Evolutionary conservation across 2,797 vertebrate species (phyloP).

Genomic region (Sebastes vulpes): DNA sequence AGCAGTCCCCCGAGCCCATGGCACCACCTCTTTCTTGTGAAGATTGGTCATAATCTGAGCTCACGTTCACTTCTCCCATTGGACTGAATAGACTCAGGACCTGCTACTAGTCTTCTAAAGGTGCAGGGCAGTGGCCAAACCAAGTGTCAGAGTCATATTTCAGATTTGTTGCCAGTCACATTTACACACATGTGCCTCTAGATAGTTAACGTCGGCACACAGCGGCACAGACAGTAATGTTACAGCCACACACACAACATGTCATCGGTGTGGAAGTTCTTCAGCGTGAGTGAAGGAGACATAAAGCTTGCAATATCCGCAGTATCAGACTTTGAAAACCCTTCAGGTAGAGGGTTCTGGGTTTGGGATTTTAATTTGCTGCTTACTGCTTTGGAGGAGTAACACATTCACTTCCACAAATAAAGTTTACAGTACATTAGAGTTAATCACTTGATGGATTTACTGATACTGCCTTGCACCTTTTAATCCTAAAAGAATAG

Average conservation of each 20-base stretch:
- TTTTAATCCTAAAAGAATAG: slow-evolving; percentile 19
- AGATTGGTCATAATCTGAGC: neutral
- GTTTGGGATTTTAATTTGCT: neutral
- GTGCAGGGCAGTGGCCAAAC: neutral
- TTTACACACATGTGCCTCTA: neutral
- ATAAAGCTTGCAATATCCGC: neutral
- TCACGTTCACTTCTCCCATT: neutral
- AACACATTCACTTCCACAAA: neutral
- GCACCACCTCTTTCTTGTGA: neutral
- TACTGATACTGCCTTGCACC: neutral
- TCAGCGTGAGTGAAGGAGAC: neutral
- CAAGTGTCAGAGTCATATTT: neutral
- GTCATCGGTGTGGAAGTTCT: neutral
- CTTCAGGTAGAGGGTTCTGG: neutral
- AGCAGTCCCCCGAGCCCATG: neutral
- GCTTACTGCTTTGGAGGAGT: neutral
- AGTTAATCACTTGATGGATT: slow-evolving; percentile 1
- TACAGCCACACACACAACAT: neutral
- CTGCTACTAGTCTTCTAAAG: neutral
- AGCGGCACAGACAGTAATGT: neutral
- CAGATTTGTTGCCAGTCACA: neutral
- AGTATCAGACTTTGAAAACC: neutral
- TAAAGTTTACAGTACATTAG: neutral
- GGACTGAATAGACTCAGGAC: neutral
- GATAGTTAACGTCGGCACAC: neutral